Base-by-base conservation (phyloP, 2,797 vertebrate species). In the Urosaurus nigricauda region DNA sequence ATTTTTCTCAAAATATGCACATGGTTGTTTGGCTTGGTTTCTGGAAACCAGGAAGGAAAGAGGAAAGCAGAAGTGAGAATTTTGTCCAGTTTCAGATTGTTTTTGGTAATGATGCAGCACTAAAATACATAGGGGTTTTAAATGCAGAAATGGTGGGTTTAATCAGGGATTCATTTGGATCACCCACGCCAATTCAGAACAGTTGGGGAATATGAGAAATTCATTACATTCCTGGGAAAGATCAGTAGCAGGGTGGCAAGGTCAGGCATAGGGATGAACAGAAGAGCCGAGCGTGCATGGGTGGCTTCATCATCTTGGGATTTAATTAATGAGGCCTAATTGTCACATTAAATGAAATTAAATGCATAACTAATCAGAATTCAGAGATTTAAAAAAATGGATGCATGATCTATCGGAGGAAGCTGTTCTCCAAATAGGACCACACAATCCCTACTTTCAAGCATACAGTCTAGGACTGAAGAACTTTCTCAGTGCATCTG, bases 241-340 rank as follows among this genome's bases (percentile, higher is more conserved):
- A 24, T 74, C 68, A 65, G 0, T 43, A 32, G 14, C 8, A n/a
- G 32, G 8, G 43, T 35, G 24, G 51, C 51, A 29, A 35, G 40
- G 53, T 14, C 17, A 47, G 24, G 56, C 56, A 56, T 17, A 5
- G 29, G 47, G 19, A n/a, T 35, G 17, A 77, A 77, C 17, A 9
- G 7, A 70, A 81, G 14, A 26, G 24, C 11, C 13, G 26, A 32
- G 12, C 13, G 35, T 87, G 43, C 8, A 12, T 47, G 40, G 8
- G 4, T 79, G 29, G 26, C 53, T 77, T 85, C 16, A 17, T 19
- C 21, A 29, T 40, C 58, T 19, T n/a, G 17, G 43, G 26, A 56
- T 68, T 89, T 26, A 70, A 77, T 86, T 65, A 37, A 58, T 51
- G 40, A 63, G 70, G n/a, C n/a, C 24, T 58, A 73, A n/a, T 63